Conservation (phyloP, 2,113 vertebrate species). For the Crotophaga sulcirostris region DNA sequence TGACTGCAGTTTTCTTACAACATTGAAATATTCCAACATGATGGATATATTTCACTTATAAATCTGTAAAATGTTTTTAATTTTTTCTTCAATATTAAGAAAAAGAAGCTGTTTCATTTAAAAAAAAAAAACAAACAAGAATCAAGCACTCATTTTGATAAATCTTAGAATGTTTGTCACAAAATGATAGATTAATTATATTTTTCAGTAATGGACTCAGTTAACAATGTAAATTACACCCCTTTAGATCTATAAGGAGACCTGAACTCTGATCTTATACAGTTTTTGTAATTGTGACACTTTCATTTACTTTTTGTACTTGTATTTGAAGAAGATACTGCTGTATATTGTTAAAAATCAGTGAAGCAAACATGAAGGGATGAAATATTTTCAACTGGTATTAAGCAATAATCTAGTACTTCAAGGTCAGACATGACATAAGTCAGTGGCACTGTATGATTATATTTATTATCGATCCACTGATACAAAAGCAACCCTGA, state of each 20-base stretch:
- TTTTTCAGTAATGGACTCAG: background rate
- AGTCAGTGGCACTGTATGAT: constrained; percentile 55
- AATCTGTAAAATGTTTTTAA: background rate
- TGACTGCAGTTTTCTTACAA: background rate
- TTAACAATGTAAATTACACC: background rate
- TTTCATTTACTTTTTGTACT: constrained; percentile 6
- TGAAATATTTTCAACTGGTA: constrained; percentile 49
- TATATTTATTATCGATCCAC: constrained; percentile 73
- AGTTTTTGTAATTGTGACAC: background rate
- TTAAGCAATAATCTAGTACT: constrained; percentile 38
- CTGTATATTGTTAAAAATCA: constrained; percentile 46
- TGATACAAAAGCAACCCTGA: constrained; percentile 36
- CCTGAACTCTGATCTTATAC: background rate
- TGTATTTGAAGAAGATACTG: constrained; percentile 10
- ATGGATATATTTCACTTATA: background rate
- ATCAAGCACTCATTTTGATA: background rate
- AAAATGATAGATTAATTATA: background rate
- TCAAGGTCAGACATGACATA: constrained; percentile 67
- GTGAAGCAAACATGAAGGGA: background rate
- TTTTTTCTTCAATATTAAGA: background rate
- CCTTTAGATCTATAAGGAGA: background rate
- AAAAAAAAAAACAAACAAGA: background rate
- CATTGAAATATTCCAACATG: background rate
- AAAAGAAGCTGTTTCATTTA: background rate
- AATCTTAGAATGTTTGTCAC: background rate